These are phyloP conservation scores for Madoqua kirkii DNA, from an alignment of 2,113 vertebrate genomes.

Conservation along the genomic window DNA sequence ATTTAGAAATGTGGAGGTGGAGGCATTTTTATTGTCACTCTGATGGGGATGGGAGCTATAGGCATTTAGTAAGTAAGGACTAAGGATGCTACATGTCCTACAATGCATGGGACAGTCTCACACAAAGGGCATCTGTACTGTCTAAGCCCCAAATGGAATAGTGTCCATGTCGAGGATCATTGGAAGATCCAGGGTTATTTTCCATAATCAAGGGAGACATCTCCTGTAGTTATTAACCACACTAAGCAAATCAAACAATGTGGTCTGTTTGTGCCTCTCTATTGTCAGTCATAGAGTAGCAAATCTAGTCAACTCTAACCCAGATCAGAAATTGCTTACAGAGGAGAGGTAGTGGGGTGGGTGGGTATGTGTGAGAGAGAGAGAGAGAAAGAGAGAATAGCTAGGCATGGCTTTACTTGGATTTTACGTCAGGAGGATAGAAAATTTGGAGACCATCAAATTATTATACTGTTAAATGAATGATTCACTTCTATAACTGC, in stretches of 20 bases:
- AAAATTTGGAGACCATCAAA: neutral
- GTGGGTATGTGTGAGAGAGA: neutral
- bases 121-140: neutral
- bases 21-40: neutral
- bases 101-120: neutral
- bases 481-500: neutral
- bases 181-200: neutral
- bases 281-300: neutral
- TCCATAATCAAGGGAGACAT: neutral
- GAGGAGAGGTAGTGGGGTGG: neutral
- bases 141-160: neutral
- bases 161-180: neutral
- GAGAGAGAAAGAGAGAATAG: neutral
- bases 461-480: slow-evolving; percentile 7
- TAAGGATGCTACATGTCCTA: neutral
- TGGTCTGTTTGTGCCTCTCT: neutral
- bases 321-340: neutral
- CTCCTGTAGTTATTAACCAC: neutral
- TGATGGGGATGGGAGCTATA: neutral
- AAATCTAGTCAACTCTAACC: neutral
- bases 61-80: neutral
- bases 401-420: neutral
- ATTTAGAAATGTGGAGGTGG: neutral
- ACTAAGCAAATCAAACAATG: neutral
- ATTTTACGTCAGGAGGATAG: neutral